Conservation (phyloP, 2,797 vertebrate genomes). For the Xerus rutilus region DNA sequence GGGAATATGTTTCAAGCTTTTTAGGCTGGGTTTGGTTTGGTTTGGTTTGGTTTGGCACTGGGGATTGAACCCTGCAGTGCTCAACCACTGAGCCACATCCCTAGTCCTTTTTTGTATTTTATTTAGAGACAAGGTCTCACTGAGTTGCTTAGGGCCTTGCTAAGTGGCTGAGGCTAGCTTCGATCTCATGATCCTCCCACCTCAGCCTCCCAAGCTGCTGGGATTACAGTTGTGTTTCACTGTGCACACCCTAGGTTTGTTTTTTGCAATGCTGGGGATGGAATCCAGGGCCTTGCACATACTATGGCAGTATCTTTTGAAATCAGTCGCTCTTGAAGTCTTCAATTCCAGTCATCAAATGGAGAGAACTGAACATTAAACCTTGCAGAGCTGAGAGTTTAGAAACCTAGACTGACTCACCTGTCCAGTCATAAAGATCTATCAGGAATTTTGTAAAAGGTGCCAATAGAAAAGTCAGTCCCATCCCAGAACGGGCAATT, state of each 20-base stretch:
- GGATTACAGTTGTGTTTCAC: no score
- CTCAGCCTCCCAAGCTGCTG: no score
- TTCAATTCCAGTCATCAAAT: slow-evolving; percentile 10
- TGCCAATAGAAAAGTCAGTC: slow-evolving; percentile 94
- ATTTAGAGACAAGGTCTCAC: no score
- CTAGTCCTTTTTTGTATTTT: no score
- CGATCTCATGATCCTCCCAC: no score
- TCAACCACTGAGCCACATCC: no score
- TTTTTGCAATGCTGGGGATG: not conserved
- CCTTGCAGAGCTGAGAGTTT: slow-evolving; percentile 8
- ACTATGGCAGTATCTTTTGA: not conserved
- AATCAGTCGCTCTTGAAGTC: not conserved
- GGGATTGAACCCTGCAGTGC: not conserved
- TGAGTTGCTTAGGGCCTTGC: no score
- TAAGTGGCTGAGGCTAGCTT: no score
- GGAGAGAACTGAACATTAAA: not conserved
- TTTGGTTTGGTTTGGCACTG: no score
- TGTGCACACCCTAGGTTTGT: no score
- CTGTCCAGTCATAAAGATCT: slow-evolving; percentile 94
- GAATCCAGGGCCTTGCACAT: not conserved
- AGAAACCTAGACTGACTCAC: slow-evolving; percentile 84
- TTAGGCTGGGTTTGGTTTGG: no score
- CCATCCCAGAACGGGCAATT: slow-evolving; percentile 95
- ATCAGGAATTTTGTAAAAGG: slow-evolving; percentile 95
- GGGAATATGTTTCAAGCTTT: not conserved